A percentile compares a stretch with the other conserved stretches of the same genome.
These are phyloP conservation scores for Meteorus cinctellus DNA, from an alignment of 2,888 invertebrate species.

Conservation along the genomic window DNA sequence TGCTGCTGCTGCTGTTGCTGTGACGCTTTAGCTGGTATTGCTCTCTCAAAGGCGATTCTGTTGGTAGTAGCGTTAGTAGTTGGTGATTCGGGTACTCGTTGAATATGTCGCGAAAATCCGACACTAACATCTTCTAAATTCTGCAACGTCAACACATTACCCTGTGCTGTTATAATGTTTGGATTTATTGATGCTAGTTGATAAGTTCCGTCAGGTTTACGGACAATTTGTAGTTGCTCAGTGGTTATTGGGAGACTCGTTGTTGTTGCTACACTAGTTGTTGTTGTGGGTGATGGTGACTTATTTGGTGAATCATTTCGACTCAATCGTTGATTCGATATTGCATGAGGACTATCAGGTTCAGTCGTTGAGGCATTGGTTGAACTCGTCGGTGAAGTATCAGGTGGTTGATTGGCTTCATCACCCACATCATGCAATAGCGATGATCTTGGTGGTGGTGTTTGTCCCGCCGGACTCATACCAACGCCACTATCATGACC, in stretches of 20 bases:
- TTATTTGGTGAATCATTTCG: conserved; percentile 67
- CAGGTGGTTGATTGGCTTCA: conserved; percentile 68
- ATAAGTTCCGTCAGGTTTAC: conserved; percentile 69
- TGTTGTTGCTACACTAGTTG: conserved; percentile 50
- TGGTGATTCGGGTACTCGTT: conserved; percentile 52
- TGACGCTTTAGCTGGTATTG: conserved; percentile 53
- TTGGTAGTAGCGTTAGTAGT: conserved; percentile 39
- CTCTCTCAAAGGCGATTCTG: conserved; percentile 63
- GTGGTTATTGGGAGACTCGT: conserved; percentile 60
- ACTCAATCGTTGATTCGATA: conserved; percentile 52
- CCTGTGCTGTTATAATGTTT: conserved; percentile 58
- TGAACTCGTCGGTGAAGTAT: conserved; percentile 63
- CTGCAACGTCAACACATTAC: conserved; percentile 64
- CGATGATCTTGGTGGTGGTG: conserved; percentile 67
- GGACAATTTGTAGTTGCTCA: conserved; percentile 67
- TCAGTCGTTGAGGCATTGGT: conserved; percentile 63
- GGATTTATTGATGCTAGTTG: conserved; percentile 66
- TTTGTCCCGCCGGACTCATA: conserved; percentile 71
- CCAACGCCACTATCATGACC: conserved; percentile 72
- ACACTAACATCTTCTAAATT: conserved; percentile 63
- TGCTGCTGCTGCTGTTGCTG: conserved; percentile 22
- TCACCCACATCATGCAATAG: conserved; percentile 69
- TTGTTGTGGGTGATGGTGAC: conserved; percentile 63
- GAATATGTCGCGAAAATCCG: conserved; percentile 62
- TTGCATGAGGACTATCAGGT: conserved; percentile 58